These are phyloP conservation scores for Crocuta crocuta DNA, from an alignment of 2,113 vertebrate species.

Conservation along the genomic window DNA sequence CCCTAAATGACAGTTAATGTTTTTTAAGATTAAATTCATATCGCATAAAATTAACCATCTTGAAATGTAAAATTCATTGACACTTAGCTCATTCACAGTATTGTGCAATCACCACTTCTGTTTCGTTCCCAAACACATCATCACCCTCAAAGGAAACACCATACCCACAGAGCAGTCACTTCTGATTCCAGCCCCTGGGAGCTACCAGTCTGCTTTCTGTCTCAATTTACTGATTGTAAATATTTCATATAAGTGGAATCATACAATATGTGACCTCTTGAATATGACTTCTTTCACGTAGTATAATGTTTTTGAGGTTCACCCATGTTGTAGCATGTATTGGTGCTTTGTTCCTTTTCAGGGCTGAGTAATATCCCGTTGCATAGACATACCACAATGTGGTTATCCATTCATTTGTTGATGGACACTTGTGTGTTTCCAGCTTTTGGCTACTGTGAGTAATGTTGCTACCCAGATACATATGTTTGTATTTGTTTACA, in stretches of 20 bases:
- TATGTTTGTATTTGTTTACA: neutral
- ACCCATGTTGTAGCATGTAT: neutral
- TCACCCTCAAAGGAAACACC: neutral
- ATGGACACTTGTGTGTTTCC: neutral
- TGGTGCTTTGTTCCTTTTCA: neutral
- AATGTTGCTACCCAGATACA: neutral
- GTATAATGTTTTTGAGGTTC: neutral
- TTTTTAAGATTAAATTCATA: neutral
- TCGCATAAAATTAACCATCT: neutral
- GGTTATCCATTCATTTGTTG: neutral
- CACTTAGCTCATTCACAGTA: neutral
- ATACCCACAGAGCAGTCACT: neutral
- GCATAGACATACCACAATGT: neutral
- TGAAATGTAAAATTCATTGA: neutral
- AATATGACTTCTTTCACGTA: slow-evolving; percentile 1
- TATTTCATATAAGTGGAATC: neutral
- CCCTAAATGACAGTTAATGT: neutral
- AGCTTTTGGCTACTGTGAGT: neutral
- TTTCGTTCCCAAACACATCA: neutral
- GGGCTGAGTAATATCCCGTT: neutral
- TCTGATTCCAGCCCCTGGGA: neutral
- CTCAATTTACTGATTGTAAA: neutral
- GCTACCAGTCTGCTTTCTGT: neutral
- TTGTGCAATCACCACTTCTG: neutral
- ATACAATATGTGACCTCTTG: neutral